Evolutionary conservation across 2,797 vertebrate genomes (phyloP), one percentile per base, ranked within the genome.

Genomic region (Eremophila alpestris): DNA sequence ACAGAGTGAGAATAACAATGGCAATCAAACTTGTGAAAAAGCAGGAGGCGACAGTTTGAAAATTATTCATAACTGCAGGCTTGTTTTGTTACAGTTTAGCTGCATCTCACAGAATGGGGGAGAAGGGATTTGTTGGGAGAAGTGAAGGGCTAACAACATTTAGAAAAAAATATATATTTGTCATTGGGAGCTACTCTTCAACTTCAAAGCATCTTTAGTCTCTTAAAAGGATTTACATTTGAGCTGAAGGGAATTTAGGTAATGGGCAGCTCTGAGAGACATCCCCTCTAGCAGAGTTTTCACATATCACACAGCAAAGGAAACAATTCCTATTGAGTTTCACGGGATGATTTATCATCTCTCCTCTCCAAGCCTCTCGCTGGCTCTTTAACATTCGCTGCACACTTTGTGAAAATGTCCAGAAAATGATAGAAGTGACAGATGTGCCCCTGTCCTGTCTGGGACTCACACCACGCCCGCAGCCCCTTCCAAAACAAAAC

Each of bases 161-260:
- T 46, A 79, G 76, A 79, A 95, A 95, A 95, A 95, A 81, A 88
- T 43, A 95, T 60, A 55, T 86, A 95, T 97, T 97, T 97, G 95
- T 96, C 94, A 97, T 70, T 96, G 83, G 76, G 83, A 95, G 83
- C 80, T 70, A 22, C 79, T 58, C 30, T 86, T 87, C 68, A 67
- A 79, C 83, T 94, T 95, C 91, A 96, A 97, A 97, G 95, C 40
- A 23, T 52, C 65, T 88, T 88, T 62, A 58, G 62, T 74, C 91
- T 96, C 91, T 94, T 96, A 86, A 96, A 96, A 97, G 96, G 97
- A 97, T 97, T 97, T 97, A 96, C 88, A 55, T 92, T 94, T 95
- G 77, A 97, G 95, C 83, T 80, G 93, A 93, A 90, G 94, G 95
- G 96, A 96, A 96, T 77, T 90, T 84, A 83, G 88, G 94, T 93